Conservation (phyloP, 2,797 vertebrate species). For the Poeciliopsis turneri region DNA sequence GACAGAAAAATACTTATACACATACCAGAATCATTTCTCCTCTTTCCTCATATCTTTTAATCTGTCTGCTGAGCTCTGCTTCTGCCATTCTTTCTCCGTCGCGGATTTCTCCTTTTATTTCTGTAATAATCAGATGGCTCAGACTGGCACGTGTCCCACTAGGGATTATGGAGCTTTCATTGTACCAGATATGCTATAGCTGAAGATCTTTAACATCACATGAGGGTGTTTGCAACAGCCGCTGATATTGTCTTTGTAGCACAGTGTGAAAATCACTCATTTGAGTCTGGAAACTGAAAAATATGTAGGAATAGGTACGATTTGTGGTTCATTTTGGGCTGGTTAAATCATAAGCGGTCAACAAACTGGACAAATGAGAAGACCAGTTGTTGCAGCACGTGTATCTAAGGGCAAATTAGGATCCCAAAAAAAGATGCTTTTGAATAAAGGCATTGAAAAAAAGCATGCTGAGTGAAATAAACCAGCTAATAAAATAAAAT, state of each 20-base stretch:
- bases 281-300: background rate
- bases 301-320: background rate
- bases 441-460: background rate
- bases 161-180: slow-evolving; percentile 22
- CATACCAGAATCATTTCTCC: slow-evolving; percentile 15
- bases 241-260: background rate
- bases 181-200: slow-evolving; percentile 23
- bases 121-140: slow-evolving; percentile 44
- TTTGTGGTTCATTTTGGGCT: background rate
- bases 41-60: slow-evolving; percentile 32
- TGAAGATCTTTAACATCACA: slow-evolving; percentile 5
- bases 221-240: background rate
- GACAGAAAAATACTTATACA: slow-evolving; percentile 28
- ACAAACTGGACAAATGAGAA: background rate
- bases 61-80: slow-evolving; percentile 40
- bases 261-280: background rate
- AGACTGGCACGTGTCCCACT: slow-evolving; percentile 46
- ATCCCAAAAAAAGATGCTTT: background rate
- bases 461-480: background rate
- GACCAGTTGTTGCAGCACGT: background rate
- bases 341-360: background rate
- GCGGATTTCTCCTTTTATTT: slow-evolving; percentile 24
- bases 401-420: background rate
- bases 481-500: background rate
- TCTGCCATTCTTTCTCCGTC: slow-evolving; percentile 35